Base-by-base conservation (phyloP, 2,797 vertebrate genomes). In the Peromyscus eremicus region DNA sequence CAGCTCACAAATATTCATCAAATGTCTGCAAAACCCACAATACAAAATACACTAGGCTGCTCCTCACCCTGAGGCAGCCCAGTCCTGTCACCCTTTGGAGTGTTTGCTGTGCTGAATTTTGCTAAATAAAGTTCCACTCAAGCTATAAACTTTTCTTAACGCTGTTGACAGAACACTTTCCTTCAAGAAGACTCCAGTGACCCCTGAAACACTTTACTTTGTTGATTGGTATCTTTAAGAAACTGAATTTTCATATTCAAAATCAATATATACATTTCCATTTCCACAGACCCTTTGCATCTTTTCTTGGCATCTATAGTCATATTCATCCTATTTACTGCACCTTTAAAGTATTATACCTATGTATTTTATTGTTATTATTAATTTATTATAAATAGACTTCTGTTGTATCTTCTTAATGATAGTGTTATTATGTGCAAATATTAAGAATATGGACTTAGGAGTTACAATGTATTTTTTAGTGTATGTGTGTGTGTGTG, bases 241-340 rank as follows among this genome's bases (percentile, higher is more conserved):
- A 68, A 29, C 14, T 79, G 25, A 94, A 75, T 62, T 75, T n/a
- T 94, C 70, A 81, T 84, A 80, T 29, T 76, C 8, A 95, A 62
- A 29, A 92, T 57, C 21, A 70, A 83, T n/a, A 6, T 34, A 75
- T 62, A 1, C 21, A 52, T 82, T 93, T 86, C 2, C 37, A 83
- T 92, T 95, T 66, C 6, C 9, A 29, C 12, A 0, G 23, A 76
- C 64, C 6, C 16, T 89, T 73, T 89, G 34, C 19, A 55, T 55
- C 34, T 79, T 75, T 96, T 43, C 62, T 57, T 43, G 64, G 1
- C n/a, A 70, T 66, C 25, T 60, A 25, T 43, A 62, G 19, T 49
- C 71, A 93, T 68, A 68, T 34, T 95, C 9, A 37, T 19, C 25
- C 49, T 6, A 80, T 29, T 87, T 80, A 43, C 23, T 55, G 23